A percentile compares a stretch with the other conserved stretches of the same genome.
Evolutionary conservation across 2,888 invertebrate genomes (phyloP).

Genomic region (Drosophila conformis): DNA sequence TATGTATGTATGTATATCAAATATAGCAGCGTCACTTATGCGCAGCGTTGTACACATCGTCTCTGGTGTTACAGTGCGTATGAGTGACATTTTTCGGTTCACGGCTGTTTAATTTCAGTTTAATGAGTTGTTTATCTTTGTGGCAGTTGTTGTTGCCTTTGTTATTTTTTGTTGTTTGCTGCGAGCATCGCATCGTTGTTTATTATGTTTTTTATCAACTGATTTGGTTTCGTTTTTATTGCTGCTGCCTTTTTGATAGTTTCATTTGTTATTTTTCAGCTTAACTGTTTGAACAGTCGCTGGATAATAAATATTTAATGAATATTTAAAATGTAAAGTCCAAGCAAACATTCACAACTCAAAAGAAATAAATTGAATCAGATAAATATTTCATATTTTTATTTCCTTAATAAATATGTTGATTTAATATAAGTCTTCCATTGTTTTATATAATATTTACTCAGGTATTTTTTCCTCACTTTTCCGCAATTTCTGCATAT

Average conservation of each 20-base stretch:
- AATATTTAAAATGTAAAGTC: background rate
- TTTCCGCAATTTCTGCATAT: background rate
- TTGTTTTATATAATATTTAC: background rate
- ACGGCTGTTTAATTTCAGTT: constrained; percentile 74
- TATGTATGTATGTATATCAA: constrained; percentile 33
- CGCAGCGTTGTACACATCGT: constrained; percentile 50
- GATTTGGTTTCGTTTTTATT: constrained; percentile 44
- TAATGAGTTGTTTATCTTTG: constrained; percentile 69
- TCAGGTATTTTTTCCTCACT: background rate
- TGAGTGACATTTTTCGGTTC: constrained; percentile 70
- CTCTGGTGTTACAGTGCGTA: constrained; percentile 58
- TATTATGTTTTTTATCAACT: constrained; percentile 32
- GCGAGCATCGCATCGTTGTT: constrained; percentile 23
- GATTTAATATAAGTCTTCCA: background rate
- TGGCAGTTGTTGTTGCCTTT: constrained; percentile 3
- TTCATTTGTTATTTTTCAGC: constrained; percentile 17
- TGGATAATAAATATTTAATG: background rate
- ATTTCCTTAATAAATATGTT: background rate
- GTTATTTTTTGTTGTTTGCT: constrained; percentile 30
- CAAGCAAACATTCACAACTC: background rate
- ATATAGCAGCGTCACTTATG: constrained; percentile 62
- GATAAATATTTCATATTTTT: too few relatives aligned
- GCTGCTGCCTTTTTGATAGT: constrained; percentile 15
- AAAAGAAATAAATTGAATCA: background rate
- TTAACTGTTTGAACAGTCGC: constrained; percentile 2